Conservation (phyloP, 1,140 invertebrate genomes). For the Sitobion miscanthi region DNA sequence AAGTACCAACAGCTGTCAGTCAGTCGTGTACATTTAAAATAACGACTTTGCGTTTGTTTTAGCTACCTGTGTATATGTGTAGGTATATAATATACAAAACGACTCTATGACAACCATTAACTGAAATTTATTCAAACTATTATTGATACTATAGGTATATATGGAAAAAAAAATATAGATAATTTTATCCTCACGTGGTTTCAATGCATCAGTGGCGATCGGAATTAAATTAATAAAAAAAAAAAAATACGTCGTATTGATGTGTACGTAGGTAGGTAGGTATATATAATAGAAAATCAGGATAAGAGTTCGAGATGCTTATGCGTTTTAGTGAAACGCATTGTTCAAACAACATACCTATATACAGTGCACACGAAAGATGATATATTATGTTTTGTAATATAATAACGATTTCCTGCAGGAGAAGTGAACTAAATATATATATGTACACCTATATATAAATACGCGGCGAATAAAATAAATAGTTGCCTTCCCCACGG, state of each 20-base stretch:
- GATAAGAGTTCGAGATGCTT: not conserved
- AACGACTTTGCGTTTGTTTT: not conserved
- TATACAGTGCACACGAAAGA: not conserved
- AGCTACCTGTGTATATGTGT: not conserved
- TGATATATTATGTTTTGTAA: not conserved
- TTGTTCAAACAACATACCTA: not conserved
- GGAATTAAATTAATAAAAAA: not conserved
- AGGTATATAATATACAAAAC: not conserved
- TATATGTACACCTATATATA: not conserved
- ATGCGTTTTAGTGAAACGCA: slow-evolving; percentile 1
- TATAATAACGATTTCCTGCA: not conserved
- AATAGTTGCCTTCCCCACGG: not conserved
- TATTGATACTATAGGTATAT: not conserved
- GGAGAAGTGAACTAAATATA: not conserved
- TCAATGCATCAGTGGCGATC: not conserved
- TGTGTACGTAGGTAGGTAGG: too few relatives aligned
- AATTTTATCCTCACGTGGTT: not conserved
- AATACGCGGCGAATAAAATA: not conserved
- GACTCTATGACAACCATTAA: not conserved
- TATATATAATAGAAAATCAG: slow-evolving; percentile 14
- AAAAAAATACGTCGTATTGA: not conserved
- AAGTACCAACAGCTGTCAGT: slow-evolving; percentile 5
- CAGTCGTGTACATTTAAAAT: not conserved
- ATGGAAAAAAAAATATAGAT: not conserved
- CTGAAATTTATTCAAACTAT: not conserved